Evolutionary conservation across 2,113 vertebrate genomes (phyloP).

Genomic region (Sinosuthora webbiana): DNA sequence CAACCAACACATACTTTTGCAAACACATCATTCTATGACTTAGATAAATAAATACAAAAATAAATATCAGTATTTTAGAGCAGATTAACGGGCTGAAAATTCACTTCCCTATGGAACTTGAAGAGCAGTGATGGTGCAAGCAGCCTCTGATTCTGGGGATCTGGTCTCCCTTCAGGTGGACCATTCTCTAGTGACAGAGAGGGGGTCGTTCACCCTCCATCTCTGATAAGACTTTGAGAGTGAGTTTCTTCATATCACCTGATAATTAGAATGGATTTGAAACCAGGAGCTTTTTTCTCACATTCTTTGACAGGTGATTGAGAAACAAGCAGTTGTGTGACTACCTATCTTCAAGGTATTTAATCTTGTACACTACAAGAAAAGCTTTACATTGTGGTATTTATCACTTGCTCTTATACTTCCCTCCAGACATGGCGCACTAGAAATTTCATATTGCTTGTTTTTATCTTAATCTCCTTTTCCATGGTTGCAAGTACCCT

Average conservation of each 20-base stretch:
- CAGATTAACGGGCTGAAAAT: not conserved
- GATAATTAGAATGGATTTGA: not conserved
- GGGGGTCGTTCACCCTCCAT: not conserved
- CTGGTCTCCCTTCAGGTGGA: not conserved
- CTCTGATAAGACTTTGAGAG: not conserved
- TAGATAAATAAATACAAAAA: not conserved
- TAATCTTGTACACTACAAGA: not conserved
- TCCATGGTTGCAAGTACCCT: not conserved
- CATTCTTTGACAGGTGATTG: not conserved
- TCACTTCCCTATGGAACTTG: not conserved
- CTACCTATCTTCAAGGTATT: not conserved
- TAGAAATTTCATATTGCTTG: not conserved
- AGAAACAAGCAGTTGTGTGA: not conserved
- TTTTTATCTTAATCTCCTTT: not conserved
- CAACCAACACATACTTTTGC: not conserved
- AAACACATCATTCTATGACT: not conserved
- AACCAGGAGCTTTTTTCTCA: not conserved
- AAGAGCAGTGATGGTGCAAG: not conserved
- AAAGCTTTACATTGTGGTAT: not conserved
- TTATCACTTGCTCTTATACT: not conserved
- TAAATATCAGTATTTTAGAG: not conserved
- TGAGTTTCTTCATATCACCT: not conserved
- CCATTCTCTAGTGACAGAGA: not conserved
- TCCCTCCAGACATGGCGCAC: not conserved
- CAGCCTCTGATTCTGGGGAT: not conserved